These are phyloP conservation scores for Canis aureus DNA, from an alignment of 2,113 vertebrate genomes.

Conservation along the genomic window DNA sequence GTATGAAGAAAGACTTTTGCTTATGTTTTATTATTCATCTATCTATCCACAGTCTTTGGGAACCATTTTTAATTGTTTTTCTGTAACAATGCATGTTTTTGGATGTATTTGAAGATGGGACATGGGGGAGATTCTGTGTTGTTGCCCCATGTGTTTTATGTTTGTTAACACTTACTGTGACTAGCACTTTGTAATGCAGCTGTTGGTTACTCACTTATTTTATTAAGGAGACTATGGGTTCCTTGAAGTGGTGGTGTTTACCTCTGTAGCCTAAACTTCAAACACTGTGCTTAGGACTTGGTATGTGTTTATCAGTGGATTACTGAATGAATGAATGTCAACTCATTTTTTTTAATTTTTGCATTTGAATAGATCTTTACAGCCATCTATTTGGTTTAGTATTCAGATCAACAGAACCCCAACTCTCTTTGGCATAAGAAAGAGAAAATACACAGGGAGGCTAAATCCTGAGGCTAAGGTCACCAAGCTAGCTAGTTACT, in stretches of 20 bases:
- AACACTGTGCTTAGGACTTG: background rate
- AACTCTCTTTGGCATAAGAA: background rate
- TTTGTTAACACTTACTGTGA: constrained; percentile 41
- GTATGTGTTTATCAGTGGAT: background rate
- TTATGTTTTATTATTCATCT: constrained; percentile 12
- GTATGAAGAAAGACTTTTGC: constrained; percentile 4
- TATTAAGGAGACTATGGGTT: background rate
- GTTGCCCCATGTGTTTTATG: background rate
- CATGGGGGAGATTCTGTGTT: background rate
- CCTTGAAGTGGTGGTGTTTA: background rate
- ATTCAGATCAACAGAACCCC: background rate
- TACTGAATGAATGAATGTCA: background rate
- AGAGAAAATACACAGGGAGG: background rate
- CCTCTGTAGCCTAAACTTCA: constrained; percentile 5
- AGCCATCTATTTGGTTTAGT: background rate
- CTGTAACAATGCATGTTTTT: background rate
- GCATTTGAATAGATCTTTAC: constrained; percentile 3
- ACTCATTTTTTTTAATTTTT: constrained; percentile 46
- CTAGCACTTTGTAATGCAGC: background rate
- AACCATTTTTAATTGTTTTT: constrained; percentile 35
- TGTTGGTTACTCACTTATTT: background rate
- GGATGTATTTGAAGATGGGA: background rate
- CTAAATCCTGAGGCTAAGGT: background rate
- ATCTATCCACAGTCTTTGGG: background rate
- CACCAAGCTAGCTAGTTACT: background rate